Evolutionary conservation across 2,797 vertebrate genomes (phyloP).

Genomic region (Zalophus californianus): DNA sequence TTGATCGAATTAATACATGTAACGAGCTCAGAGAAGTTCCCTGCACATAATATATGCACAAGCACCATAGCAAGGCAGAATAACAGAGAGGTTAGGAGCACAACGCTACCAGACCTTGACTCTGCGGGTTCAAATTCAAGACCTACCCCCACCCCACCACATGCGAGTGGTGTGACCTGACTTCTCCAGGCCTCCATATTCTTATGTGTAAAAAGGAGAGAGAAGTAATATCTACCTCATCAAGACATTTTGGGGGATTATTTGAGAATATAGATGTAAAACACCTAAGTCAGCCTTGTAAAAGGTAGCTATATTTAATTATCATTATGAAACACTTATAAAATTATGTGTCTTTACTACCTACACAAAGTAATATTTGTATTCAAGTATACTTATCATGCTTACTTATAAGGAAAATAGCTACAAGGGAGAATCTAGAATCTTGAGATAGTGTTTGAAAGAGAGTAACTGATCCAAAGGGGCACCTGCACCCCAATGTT

Average conservation of each 20-base stretch:
- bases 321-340: not conserved
- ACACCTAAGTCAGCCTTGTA: not conserved
- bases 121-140: not conserved
- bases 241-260: not conserved
- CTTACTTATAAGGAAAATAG: not conserved
- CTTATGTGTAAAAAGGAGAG: not conserved
- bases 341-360: not conserved
- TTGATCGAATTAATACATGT: not conserved
- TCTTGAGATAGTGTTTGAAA: not conserved
- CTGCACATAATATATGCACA: not conserved
- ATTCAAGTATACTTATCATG: not conserved
- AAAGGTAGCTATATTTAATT: not conserved
- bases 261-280: not conserved
- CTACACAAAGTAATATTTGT: not conserved
- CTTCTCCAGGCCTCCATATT: not conserved
- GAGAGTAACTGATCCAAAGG: not conserved
- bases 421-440: not conserved
- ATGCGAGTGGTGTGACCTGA: not conserved
- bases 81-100: not conserved
- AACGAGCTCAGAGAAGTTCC: not conserved
- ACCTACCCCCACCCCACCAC: not conserved
- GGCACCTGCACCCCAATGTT: too few species aligned
- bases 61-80: not conserved
- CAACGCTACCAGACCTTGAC: not conserved
- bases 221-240: not conserved